Base-by-base conservation (phyloP, 2,797 vertebrate genomes). In the Erithacus rubecula region DNA sequence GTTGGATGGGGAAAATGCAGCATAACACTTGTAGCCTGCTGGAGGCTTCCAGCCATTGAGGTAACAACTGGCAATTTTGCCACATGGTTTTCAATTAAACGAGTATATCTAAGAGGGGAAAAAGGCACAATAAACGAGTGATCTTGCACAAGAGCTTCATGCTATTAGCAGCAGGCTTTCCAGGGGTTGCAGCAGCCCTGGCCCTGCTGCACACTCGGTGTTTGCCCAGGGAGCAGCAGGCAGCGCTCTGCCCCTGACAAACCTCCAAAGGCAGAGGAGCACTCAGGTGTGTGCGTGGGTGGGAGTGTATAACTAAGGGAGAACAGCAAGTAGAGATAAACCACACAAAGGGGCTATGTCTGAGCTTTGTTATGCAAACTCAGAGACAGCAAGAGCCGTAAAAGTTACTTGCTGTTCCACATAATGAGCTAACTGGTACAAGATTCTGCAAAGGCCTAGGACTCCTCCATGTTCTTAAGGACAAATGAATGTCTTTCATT, bases 271-370 rank as follows among this genome's bases (percentile, higher is more conserved):
- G 88, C 65, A 70, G 75, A 69, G 4, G 32, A 87, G 56, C 68
- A 56, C 75, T 64, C 96, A 96, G 96, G 96, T 97, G 90, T 79
- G 72, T 87, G 82, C 2, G 82, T 95, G 90, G 90, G 94, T 60
- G 70, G 74, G 83, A 95, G 87, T 43, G 77, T 43, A 51, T 76
- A 85, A 44, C 65, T 85, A 69, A 95, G 88, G 75, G 71, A 87
- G 87, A 96, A 49, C 23, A 95, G 56, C 39, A 32, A 95, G 90
- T 74, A 76, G 89, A 95, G 69, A 81, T 72, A 96, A 97, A 94
- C 86, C 77, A 85, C 93, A 96, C 89, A 96, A 96, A 95, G 79
- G 52, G 63, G 80, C 58, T 71, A 27, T 51, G 47, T 75, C 83
- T 96, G 84, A 90, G 95, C 90, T 97, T 92, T 93, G 62, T 72